These are phyloP conservation scores for Drosophila ficusphila DNA, from an alignment of 1,140 invertebrate species.

Conservation along the genomic window DNA sequence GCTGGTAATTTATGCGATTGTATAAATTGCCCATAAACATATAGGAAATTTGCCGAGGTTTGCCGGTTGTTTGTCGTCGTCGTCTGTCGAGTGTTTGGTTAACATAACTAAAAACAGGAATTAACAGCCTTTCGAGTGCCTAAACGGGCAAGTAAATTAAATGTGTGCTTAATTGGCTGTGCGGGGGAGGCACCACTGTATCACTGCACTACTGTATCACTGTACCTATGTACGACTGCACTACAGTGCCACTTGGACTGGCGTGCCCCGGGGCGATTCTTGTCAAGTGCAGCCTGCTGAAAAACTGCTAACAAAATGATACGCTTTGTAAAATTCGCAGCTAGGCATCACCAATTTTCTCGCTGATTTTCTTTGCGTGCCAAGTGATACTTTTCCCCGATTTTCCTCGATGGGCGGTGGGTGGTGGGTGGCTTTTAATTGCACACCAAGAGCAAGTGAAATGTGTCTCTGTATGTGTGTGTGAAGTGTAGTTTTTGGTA, in stretches of 20 bases:
- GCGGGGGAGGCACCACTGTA: slow-evolving; percentile 32
- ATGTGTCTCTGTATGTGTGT: slow-evolving; percentile 33
- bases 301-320: slow-evolving; percentile 82
- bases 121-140: slow-evolving; percentile 70
- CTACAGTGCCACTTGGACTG: slow-evolving; percentile 24
- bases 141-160: slow-evolving; percentile 42
- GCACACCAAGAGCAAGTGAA: slow-evolving; percentile 48
- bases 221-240: neutral
- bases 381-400: slow-evolving; percentile 72
- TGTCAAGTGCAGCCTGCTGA: slow-evolving; percentile 76
- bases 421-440: slow-evolving; percentile 42
- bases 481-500: slow-evolving; percentile 2
- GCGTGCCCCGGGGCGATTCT: slow-evolving; percentile 68
- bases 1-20: slow-evolving; percentile 71
- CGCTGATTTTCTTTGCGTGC: slow-evolving; percentile 78
- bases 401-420: slow-evolving; percentile 39
- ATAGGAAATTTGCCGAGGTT: slow-evolving; percentile 65
- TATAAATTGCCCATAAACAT: slow-evolving; percentile 80
- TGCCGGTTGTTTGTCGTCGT: slow-evolving; percentile 24
- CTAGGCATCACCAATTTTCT: slow-evolving; percentile 67
- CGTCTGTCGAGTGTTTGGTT: slow-evolving; percentile 56
- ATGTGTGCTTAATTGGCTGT: slow-evolving; percentile 64
- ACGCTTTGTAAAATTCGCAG: slow-evolving; percentile 75
- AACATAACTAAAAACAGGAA: slow-evolving; percentile 76
- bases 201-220: slow-evolving; percentile 19